Base-by-base conservation (phyloP, 2,797 vertebrate species). In the Sebastes steindachneri region DNA sequence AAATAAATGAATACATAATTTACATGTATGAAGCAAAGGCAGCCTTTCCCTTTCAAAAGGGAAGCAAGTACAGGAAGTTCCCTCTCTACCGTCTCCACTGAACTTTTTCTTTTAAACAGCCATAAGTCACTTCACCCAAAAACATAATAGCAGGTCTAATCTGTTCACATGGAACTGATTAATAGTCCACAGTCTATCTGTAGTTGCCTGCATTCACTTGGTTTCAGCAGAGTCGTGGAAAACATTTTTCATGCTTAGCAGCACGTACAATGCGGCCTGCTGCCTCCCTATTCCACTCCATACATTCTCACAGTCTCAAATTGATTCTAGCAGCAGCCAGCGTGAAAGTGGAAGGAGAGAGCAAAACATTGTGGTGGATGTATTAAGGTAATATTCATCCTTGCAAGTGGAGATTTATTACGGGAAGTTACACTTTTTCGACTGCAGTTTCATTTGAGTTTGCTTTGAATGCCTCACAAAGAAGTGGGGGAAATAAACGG, bases 191-290 rank as follows among this genome's bases (percentile, higher is more conserved):
- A 73, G 72, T 86, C 78, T 88, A 79, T 89, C 88, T 87, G 82
- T 62, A 85, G 84, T 79, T 53, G 77, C 79, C 88, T 74, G 83
- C 65, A 74, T 88, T 83, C 73, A 73, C 45, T 83, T 48, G 88
- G 81, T 80, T 92, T 88, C 63, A 79, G 57, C 21, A 31, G 59
- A 88, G 79, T 79, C 66, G 63, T 73, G 80, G 83, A 88, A 87
- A 89, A 89, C 83, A 90, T 92, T 89, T 88, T 86, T 88, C 86
- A 93, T 88, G 89, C 89, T 92, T 86, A 87, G 90, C 83, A 83
- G 87, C 86, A 84, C 60, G 55, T 71, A 81, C 81, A 89, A 68
- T 83, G 80, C 62, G 72, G 78, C 88, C 80, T 80, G 86, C 86
- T 88, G 86, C 90, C 89, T 88, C 87, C 71, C 78, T 53, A 77